Base-by-base conservation (phyloP, 2,113 vertebrate species). In the Hucho hucho region DNA sequence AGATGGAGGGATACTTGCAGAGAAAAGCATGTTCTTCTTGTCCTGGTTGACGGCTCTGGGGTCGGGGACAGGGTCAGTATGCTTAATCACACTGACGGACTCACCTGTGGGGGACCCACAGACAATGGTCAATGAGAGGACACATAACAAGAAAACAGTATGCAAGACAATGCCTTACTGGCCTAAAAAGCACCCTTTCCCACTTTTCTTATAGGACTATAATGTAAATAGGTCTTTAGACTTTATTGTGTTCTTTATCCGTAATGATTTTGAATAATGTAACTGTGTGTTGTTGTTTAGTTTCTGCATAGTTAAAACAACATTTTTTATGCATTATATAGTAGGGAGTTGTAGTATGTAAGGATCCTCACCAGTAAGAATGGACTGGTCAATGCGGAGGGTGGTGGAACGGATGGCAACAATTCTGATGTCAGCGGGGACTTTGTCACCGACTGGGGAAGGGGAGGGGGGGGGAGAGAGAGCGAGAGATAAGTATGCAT, bases 11-110 rank as follows among this genome's bases (percentile, higher is more conserved):
- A 75, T 29, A 92, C 97, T 94, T 85, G 98, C 97, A 11, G 97
- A 98, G 92, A 99, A 99, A 66, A 99, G 94, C 96, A 98, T 98
- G 91, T 99, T 99, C 94, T 98, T 99, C 93, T 99, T 99, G 93
- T 99, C 97, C 93, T 99, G 97, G 92, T 99, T 99, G 90, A 99
- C 97, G 58, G 97, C 97, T 80, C 96, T 93, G 69, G 84, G 91
- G 87, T 99, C 97, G 0, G 95, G 96, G 63, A 99, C 91, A 26
- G 95, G 68, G 0, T 99, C 96, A 0, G 93, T 95, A 69, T 99
- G 97, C 88, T 99, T 99, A 89, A 97, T 97, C 90, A 99, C 95
- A 1, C 97, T 98, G 83, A 98, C 93, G 0, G 97, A 99, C 91
- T 99, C 97, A 75, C 97, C 97, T 99, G 85, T 58, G 29, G 63